phyloP scores from a whole-genome alignment of 2,797 vertebrate species.

The Buceros bicornis region DNA sequence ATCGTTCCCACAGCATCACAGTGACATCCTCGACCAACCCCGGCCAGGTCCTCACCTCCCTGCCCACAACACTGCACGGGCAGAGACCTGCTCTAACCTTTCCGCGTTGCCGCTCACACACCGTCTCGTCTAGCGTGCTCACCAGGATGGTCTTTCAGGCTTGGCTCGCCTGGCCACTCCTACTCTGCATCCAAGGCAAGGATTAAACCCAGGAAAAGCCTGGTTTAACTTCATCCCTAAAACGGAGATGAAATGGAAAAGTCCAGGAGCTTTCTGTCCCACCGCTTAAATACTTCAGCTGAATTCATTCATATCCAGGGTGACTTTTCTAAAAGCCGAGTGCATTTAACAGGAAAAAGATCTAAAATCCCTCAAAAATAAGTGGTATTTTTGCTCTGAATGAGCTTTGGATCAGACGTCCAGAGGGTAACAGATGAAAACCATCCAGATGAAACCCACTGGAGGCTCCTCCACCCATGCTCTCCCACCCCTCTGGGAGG shows the following conservation, averaged over 20 bases:
- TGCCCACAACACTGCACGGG: background rate
- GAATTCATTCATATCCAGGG: background rate
- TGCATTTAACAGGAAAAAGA: background rate
- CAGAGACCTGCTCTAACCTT: background rate
- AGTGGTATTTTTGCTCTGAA: background rate
- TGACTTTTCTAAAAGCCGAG: background rate
- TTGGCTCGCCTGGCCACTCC: background rate
- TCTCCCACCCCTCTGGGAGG: background rate
- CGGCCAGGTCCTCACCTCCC: fast-evolving
- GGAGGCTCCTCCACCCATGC: background rate
- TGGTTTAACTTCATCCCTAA: background rate
- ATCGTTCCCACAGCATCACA: background rate
- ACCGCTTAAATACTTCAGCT: background rate
- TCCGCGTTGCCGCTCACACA: background rate
- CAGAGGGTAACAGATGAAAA: too few relatives aligned
- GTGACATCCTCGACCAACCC: background rate
- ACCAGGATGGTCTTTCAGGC: background rate
- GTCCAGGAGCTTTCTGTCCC: background rate
- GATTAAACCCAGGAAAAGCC: background rate
- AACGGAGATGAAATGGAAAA: background rate
- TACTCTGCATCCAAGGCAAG: background rate
- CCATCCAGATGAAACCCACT: background rate
- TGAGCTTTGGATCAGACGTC: background rate
- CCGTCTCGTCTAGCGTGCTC: fast-evolving
- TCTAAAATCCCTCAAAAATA: background rate